Evolutionary conservation across 2,888 invertebrate genomes (phyloP).

Genomic region (Drosophila buzzatii): DNA sequence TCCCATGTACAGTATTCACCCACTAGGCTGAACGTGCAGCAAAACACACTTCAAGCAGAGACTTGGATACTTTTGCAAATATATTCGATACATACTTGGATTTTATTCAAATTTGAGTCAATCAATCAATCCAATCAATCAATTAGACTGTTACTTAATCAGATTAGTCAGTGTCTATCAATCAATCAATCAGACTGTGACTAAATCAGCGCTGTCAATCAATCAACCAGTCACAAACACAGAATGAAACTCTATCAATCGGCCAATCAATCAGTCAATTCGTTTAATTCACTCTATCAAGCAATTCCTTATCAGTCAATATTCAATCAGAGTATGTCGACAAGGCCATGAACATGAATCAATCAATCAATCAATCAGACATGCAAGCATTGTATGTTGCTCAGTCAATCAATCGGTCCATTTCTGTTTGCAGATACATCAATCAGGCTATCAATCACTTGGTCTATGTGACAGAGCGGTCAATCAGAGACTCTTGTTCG

Average conservation of each 20-base stretch:
- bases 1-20: slow-evolving; percentile 5
- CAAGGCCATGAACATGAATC: not conserved
- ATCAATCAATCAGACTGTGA: not conserved
- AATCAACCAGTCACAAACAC: not conserved
- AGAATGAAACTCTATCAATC: too few species aligned
- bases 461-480: too few species aligned
- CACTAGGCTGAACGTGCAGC: not conserved
- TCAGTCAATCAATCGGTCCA: not conserved
- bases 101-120: not conserved
- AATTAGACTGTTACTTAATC: too few species aligned
- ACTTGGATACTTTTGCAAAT: not conserved
- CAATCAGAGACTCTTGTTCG: too few species aligned
- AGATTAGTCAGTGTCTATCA: too few species aligned
- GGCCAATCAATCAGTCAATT: not conserved
- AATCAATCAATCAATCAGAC: not conserved
- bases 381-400: too few species aligned
- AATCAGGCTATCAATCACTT: not conserved
- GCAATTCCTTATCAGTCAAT: not conserved
- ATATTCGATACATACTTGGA: too few species aligned
- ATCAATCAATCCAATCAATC: too few species aligned
- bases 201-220: not conserved
- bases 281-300: not conserved
- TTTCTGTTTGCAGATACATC: too few species aligned
- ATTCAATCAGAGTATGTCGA: not conserved
- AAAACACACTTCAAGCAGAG: not conserved